Conservation (phyloP, 2,113 vertebrate genomes). For the Synodontis membranacea region DNA sequence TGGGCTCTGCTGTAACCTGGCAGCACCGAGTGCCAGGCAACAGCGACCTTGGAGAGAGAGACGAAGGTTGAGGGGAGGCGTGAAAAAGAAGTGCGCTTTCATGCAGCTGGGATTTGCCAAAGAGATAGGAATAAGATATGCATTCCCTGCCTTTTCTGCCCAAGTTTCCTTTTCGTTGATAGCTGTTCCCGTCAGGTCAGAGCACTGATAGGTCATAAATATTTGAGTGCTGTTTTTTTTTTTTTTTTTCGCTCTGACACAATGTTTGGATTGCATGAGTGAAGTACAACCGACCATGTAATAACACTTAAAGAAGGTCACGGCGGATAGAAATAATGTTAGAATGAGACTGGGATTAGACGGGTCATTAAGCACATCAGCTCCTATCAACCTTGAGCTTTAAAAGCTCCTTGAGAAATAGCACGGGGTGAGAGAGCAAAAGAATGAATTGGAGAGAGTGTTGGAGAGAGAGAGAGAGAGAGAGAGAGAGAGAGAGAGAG, state of each 20-base stretch:
- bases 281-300: constrained; percentile 6
- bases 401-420: constrained; percentile 39
- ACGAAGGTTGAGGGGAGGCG: constrained; percentile 58
- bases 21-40: constrained; percentile 54
- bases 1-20: constrained; percentile 52
- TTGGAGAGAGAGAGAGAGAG: too few species aligned
- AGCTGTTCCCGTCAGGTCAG: not conserved
- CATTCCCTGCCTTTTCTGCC: constrained; percentile 8
- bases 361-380: constrained; percentile 63
- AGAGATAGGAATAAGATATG: constrained; percentile 4
- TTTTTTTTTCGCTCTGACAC: not conserved
- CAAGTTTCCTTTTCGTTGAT: constrained; percentile 7
- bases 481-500: constrained; percentile 45
- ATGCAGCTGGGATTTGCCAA: not conserved
- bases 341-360: constrained; percentile 59
- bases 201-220: constrained; percentile 16
- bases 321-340: constrained; percentile 19
- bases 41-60: constrained; percentile 70
- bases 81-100: not conserved
- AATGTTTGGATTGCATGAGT: constrained; percentile 19
- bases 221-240: constrained; percentile 13
- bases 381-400: constrained; percentile 54
- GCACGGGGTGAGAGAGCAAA: constrained; percentile 3
- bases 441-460: not conserved
- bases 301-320: constrained; percentile 35